These are phyloP conservation scores for Telmatherina bonti DNA, from an alignment of 2,797 vertebrate species.

Conservation along the genomic window DNA sequence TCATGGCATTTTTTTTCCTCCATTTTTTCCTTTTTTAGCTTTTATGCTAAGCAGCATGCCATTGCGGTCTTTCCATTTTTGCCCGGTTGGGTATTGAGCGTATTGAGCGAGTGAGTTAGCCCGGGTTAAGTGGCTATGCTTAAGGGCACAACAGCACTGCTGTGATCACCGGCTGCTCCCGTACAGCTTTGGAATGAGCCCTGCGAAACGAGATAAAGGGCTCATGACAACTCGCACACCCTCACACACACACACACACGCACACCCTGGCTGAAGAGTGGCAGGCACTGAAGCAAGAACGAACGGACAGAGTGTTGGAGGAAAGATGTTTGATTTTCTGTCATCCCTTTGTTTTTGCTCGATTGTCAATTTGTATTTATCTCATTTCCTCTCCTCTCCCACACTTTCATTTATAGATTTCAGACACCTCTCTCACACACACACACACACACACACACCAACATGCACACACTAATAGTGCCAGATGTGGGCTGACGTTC, in stretches of 20 bases:
- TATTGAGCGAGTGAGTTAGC: constrained; percentile 79
- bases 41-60: constrained; percentile 74
- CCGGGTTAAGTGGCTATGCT: constrained; percentile 81
- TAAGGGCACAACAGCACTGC: constrained; percentile 77
- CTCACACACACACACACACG: constrained; percentile 8
- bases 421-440: constrained; percentile 17
- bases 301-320: constrained; percentile 20
- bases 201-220: constrained; percentile 72
- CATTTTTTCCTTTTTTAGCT: constrained; percentile 60
- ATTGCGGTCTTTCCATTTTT: constrained; percentile 71
- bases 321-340: constrained; percentile 73
- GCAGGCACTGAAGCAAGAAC: constrained; percentile 26
- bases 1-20: constrained; percentile 14
- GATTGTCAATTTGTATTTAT: constrained; percentile 72
- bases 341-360: constrained; percentile 72
- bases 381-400: constrained; percentile 58
- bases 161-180: constrained; percentile 70
- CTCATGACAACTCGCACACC: constrained; percentile 47
- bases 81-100: constrained; percentile 77
- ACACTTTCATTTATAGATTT: constrained; percentile 62
- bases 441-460: constrained; percentile 18
- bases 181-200: constrained; percentile 62
- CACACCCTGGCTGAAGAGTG: constrained; percentile 4
- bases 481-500: constrained; percentile 72
- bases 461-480: constrained; percentile 1